phyloP scores from a whole-genome alignment of 2,113 vertebrate genomes.

The Larimichthys polyactis region DNA sequence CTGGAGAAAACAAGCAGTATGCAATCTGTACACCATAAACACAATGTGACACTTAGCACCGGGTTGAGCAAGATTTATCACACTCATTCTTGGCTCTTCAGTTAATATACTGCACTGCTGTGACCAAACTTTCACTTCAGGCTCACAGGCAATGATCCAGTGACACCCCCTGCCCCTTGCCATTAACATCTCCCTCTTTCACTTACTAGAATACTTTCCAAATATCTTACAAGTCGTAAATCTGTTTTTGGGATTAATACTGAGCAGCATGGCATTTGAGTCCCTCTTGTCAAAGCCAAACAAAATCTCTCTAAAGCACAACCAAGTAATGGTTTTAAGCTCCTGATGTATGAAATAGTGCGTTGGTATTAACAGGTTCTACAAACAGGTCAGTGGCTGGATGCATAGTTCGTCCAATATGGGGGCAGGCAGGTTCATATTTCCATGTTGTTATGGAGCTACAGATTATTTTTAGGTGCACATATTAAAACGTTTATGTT shows the following conservation, averaged over 20 bases:
- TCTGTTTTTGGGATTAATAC: constrained; percentile 75
- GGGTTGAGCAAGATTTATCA: constrained; percentile 72
- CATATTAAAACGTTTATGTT: constrained; percentile 65
- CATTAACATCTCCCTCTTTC: constrained; percentile 61
- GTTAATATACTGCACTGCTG: constrained; percentile 61
- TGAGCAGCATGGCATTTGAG: constrained; percentile 62
- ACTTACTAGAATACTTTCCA: constrained; percentile 64
- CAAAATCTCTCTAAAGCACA: constrained; percentile 58
- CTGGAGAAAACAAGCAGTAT: constrained; percentile 68
- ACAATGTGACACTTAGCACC: constrained; percentile 76
- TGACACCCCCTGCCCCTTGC: constrained; percentile 54
- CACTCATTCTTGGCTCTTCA: constrained; percentile 68
- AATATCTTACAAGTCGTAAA: constrained; percentile 73
- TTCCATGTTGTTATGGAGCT: constrained; percentile 65
- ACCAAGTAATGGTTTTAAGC: constrained; percentile 51
- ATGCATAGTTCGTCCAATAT: constrained; percentile 37
- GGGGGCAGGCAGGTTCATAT: constrained; percentile 47
- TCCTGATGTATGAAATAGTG: constrained; percentile 48
- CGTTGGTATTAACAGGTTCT: constrained; percentile 50
- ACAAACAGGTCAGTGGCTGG: constrained; percentile 13
- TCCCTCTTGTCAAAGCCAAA: constrained; percentile 55
- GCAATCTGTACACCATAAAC: constrained; percentile 78
- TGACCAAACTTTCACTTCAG: constrained; percentile 67
- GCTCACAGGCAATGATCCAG: constrained; percentile 46
- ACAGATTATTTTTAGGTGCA: constrained; percentile 71